Conservation (phyloP, 2,888 invertebrate genomes). For the Parnassius smintheus region DNA sequence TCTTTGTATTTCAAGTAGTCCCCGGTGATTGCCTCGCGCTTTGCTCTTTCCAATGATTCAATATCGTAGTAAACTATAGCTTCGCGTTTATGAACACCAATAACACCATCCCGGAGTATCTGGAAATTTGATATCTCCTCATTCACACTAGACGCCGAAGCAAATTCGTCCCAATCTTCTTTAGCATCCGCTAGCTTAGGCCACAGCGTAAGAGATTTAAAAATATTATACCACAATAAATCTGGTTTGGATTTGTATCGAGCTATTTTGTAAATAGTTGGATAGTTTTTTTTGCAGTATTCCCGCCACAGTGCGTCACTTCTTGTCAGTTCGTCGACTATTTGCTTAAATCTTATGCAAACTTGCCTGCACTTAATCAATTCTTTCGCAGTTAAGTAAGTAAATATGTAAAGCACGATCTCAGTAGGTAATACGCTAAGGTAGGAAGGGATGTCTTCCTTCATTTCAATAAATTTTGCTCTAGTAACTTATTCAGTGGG, state of each 20-base stretch:
- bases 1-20: slow-evolving; percentile 53
- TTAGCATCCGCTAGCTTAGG: slow-evolving; percentile 41
- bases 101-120: slow-evolving; percentile 45
- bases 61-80: slow-evolving; percentile 55
- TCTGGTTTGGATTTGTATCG: slow-evolving; percentile 42
- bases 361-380: slow-evolving; percentile 53
- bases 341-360: slow-evolving; percentile 51
- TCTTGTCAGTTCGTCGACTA: slow-evolving; percentile 49
- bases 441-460: slow-evolving; percentile 26
- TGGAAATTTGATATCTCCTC: slow-evolving; percentile 53
- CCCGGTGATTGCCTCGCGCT: slow-evolving; percentile 42
- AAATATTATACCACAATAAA: slow-evolving; percentile 53
- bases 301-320: slow-evolving; percentile 50
- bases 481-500: background rate
- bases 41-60: slow-evolving; percentile 41
- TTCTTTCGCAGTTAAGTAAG: slow-evolving; percentile 46
- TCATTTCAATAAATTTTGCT: slow-evolving; percentile 22
- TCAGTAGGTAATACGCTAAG: slow-evolving; percentile 51
- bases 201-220: slow-evolving; percentile 60
- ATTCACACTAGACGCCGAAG: slow-evolving; percentile 42
- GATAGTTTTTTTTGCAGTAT: slow-evolving; percentile 50
- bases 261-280: slow-evolving; percentile 40
- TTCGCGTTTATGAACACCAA: slow-evolving; percentile 53
- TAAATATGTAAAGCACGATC: slow-evolving; percentile 51
- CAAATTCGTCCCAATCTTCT: slow-evolving; percentile 56